A percentile compares a stretch with the other conserved stretches of the same genome.
phyloP scores from a whole-genome alignment of 2,888 invertebrate species.

The Drosophila diplacantha region DNA sequence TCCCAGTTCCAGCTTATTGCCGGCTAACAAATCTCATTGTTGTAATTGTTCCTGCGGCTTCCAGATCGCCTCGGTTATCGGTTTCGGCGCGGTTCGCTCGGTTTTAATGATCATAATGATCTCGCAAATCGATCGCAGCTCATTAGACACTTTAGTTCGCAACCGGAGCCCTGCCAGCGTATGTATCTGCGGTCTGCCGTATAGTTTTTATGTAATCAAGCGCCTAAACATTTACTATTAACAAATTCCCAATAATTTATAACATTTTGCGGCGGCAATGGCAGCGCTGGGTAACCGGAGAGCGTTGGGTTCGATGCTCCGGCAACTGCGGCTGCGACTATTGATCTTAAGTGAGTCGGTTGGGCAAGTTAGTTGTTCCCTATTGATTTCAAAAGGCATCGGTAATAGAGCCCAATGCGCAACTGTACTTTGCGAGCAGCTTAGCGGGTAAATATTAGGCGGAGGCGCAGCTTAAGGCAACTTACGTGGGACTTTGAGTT shows the following conservation, averaged over 20 bases:
- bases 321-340: conserved; percentile 51
- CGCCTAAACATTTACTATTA: conserved; percentile 72
- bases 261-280: conserved; percentile 54
- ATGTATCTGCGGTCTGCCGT: conserved; percentile 18
- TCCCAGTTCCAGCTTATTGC: conserved; percentile 52
- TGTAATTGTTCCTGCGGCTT: conserved; percentile 71
- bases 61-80: conserved; percentile 51
- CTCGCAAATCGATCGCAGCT: conserved; percentile 65
- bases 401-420: conserved; percentile 14
- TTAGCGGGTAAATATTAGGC: background rate
- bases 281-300: conserved; percentile 33
- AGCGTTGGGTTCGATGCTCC: conserved; percentile 25
- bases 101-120: conserved; percentile 47
- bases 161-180: conserved; percentile 10
- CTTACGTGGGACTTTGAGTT: background rate
- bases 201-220: conserved; percentile 68
- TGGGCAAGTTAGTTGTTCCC: conserved; percentile 42
- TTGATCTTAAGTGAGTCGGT: conserved; percentile 63
- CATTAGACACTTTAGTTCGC: conserved; percentile 52
- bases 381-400: conserved; percentile 26
- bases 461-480: too few species aligned
- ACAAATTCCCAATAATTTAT: conserved; percentile 68
- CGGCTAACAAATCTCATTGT: conserved; percentile 60
- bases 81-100: conserved; percentile 12
- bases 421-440: conserved; percentile 17